Percentiles rank a stretch among this genome's conserved stretches.
These are phyloP conservation scores for Apogon hyalosoma DNA, from an alignment of 2,797 vertebrate species.

Conservation along the genomic window DNA sequence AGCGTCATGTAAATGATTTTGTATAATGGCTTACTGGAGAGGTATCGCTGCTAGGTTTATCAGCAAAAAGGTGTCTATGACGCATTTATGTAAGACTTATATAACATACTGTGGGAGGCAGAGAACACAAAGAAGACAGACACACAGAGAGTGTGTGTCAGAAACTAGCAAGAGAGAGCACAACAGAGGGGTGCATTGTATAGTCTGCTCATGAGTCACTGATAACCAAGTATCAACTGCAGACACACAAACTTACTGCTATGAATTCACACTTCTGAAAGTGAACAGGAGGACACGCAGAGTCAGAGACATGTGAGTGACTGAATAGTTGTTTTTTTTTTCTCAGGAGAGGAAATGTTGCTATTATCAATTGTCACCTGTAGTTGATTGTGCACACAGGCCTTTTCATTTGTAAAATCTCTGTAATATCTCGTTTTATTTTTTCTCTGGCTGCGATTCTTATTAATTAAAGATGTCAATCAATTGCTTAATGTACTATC, in stretches of 20 bases:
- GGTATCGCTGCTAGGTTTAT: conserved; percentile 59
- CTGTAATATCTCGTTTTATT: conserved; percentile 65
- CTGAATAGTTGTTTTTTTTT: conserved; percentile 28
- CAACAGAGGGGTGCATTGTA: conserved; percentile 50
- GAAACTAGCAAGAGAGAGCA: conserved; percentile 29
- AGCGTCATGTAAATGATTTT: conserved; percentile 51
- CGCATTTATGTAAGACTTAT: conserved; percentile 80
- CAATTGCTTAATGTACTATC: conserved; percentile 66
- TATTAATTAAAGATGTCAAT: conserved; percentile 79
- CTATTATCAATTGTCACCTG: conserved; percentile 45
- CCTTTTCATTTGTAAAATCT: conserved; percentile 64
- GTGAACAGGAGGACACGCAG: conserved; percentile 32
- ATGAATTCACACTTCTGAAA: conserved; percentile 51
- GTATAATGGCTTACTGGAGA: conserved; percentile 54
- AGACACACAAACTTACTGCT: conserved; percentile 43
- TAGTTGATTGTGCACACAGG: conserved; percentile 48
- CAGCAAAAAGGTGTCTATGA: conserved; percentile 66
- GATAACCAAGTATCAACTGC: conserved; percentile 53
- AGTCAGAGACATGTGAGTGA: conserved; percentile 32
- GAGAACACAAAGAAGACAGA: conserved; percentile 58
- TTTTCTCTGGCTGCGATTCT: conserved; percentile 58
- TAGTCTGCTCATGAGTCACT: conserved; percentile 70
- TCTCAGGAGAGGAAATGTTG: conserved; percentile 56
- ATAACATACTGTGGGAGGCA: conserved; percentile 78
- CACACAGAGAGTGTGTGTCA: conserved; percentile 45